Base-by-base conservation (phyloP, 2,797 vertebrate genomes). In the Pantherophis vulpinus region DNA sequence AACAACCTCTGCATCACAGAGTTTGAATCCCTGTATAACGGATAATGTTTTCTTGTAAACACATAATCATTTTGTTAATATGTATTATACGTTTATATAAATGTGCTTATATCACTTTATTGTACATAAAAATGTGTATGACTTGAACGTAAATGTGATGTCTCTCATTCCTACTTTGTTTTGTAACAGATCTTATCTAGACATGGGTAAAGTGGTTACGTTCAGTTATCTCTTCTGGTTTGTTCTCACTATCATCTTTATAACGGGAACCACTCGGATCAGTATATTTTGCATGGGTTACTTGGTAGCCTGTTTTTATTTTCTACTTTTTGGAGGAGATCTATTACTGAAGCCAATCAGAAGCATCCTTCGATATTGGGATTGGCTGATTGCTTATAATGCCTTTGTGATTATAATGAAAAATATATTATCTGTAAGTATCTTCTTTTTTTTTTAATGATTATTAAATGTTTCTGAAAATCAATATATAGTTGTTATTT, bases 141-240 rank as follows among this genome's bases (percentile, higher is more conserved):
- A 66, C n/a, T 29, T 32, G 51, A 89, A 47, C 25, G 89, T 54
- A 63, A 10, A 8, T 37, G 54, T 91, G 9, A 56, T 5, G 89
- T 11, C 3, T 88, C 93, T 20, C 92, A 58, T 42, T 86, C 79
- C 63, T 20, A 59, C 7, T 32, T 89, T 42, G 89, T 96, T 94
- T 88, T 90, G 90, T 96, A 97, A 29, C 95, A 99, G 99, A 95
- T 99, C 99, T 5, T 99, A 99, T 97, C 97, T 99, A 96, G 99
- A 99, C 97, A 99, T 99, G 99, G 98, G 99, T 96, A 99, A 99
- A 97, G 99, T 99, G 94, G 98, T 99, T 96, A 98, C 98, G 97
- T 99, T 99, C 96, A 99, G 99, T 98, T 99, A 99, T 97, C 98
- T 99, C 94, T 99, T 99, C 98, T 99, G 99, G 99, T 99, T 99